phyloP scores from a whole-genome alignment of 2,888 invertebrate species.

The Cerastoderma edule region DNA sequence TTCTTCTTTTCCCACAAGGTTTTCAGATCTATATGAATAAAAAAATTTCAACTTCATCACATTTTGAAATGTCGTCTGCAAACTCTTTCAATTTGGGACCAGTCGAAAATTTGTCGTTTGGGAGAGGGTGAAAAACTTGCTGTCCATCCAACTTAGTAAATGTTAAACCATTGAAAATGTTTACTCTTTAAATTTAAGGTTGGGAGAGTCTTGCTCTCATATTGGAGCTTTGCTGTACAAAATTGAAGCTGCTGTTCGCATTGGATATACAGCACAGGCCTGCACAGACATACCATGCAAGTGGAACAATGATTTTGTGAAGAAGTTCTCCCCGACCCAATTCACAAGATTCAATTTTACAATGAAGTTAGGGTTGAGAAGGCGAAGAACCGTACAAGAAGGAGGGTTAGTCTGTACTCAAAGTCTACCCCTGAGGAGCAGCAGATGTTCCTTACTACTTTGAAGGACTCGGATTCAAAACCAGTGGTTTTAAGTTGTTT shows the following conservation, averaged over 20 bases:
- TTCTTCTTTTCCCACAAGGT: too few relatives aligned
- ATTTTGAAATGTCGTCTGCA: too few relatives aligned
- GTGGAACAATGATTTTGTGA: conserved; percentile 34
- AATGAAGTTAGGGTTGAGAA: conserved; percentile 12
- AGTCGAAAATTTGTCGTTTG: too few relatives aligned
- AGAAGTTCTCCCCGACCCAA: conserved; percentile 18
- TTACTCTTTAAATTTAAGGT: conserved; percentile 10
- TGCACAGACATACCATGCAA: conserved; percentile 36
- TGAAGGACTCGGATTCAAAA: not conserved
- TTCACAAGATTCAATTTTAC: conserved; percentile 30
- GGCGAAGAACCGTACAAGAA: not conserved
- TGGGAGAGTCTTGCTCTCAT: conserved; percentile 38
- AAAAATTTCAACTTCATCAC: too few relatives aligned
- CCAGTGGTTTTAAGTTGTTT: conserved; percentile 32
- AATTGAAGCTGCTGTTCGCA: conserved; percentile 35
- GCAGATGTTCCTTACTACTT: not conserved
- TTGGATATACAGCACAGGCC: conserved; percentile 25
- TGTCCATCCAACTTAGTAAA: too few relatives aligned
- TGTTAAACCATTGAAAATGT: too few relatives aligned
- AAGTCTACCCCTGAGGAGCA: conserved; percentile 24
- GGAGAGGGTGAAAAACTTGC: too few relatives aligned
- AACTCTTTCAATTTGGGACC: too few relatives aligned
- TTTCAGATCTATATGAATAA: too few relatives aligned
- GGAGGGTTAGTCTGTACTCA: not conserved
- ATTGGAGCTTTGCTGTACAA: conserved; percentile 34